Percentiles rank a stretch among this genome's conserved stretches.
phyloP scores from a whole-genome alignment of 1,140 invertebrate species.

The Apis mellifera region Amel_HAv3.1 CM009935.2:13848001-13848500 shows the following conservation, averaged over 20 bases:
- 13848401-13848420: too few relatives aligned
- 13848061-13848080: background rate
- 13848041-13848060: background rate
- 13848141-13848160: conserved; percentile 64
- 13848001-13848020: background rate
- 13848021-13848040: too few relatives aligned
- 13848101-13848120: background rate
- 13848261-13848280: background rate
- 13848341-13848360: background rate
- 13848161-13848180: conserved; percentile 49
- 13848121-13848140: conserved; percentile 2
- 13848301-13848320: background rate
- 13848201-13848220: conserved; percentile 51
- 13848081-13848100: background rate
- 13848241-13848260: background rate
- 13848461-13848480: too few relatives aligned
- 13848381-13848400: background rate
- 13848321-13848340: background rate
- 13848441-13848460: too few relatives aligned
- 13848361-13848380: background rate
- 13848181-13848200: conserved; percentile 70
- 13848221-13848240: conserved; percentile 39
- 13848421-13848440: too few relatives aligned
- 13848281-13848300: background rate
- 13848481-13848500: too few relatives aligned